Evolutionary conservation across 2,113 vertebrate genomes (phyloP).

Genomic region (Phalacrocorax aristotelis): DNA sequence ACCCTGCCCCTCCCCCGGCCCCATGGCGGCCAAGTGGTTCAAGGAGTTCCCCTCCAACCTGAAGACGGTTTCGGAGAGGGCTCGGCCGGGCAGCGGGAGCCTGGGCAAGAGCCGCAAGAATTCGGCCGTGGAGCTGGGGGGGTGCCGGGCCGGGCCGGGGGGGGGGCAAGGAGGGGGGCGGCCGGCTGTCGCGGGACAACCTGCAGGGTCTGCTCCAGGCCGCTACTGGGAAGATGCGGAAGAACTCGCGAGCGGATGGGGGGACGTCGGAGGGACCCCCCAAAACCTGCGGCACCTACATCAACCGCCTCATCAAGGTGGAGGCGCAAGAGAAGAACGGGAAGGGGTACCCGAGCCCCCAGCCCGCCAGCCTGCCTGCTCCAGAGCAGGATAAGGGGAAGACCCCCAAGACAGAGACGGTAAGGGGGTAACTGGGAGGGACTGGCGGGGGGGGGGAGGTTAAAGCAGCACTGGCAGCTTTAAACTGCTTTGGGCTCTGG

Average conservation of each 20-base stretch:
- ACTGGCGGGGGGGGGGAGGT: not conserved
- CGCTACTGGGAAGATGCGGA: constrained; percentile 83
- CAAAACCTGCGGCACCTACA: constrained; percentile 82
- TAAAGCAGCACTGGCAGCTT: rapidly evolving
- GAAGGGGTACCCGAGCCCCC: constrained; percentile 61
- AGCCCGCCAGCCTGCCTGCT: not conserved
- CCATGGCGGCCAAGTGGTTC: constrained; percentile 95
- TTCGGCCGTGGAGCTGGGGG: constrained; percentile 81
- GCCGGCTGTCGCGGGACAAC: constrained; percentile 80
- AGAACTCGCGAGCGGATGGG: constrained; percentile 80
- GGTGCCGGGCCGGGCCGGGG: not conserved
- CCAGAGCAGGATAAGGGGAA: constrained; percentile 78
- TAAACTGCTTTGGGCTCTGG: not conserved
- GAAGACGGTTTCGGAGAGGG: constrained; percentile 85
- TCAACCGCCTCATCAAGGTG: constrained; percentile 94
- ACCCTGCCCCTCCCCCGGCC: not conserved
- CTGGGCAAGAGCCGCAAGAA: constrained; percentile 86
- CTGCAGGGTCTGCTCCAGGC: constrained; percentile 78
- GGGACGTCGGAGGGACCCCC: constrained; percentile 74
- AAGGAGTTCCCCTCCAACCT: constrained; percentile 91
- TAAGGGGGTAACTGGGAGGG: constrained; percentile 31
- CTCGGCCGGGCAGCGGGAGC: constrained; percentile 75
- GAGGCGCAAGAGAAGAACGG: constrained; percentile 86
- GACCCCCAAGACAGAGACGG: constrained; percentile 78
- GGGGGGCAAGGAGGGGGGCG: constrained; percentile 71